A percentile compares a stretch with the other conserved stretches of the same genome.
phyloP scores from a whole-genome alignment of 1,140 invertebrate species.

The Liolophura sinensis region DNA sequence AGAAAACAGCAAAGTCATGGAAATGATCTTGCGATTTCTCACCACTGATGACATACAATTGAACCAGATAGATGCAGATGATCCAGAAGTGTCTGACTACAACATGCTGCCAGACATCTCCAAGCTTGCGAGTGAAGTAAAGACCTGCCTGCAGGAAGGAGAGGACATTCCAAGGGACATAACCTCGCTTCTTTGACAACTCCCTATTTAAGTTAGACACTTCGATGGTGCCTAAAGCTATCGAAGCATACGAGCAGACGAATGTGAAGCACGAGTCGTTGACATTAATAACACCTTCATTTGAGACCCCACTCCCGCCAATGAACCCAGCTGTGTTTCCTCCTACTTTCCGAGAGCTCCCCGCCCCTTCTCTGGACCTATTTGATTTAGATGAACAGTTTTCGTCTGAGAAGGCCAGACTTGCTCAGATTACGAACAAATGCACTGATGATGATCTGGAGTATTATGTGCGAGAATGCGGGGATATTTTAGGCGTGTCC shows the following conservation, averaged over 20 bases:
- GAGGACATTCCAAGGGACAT: constrained; percentile 79
- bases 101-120: constrained; percentile 88
- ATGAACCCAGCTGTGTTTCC: constrained; percentile 95
- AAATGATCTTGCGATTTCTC: constrained; percentile 85
- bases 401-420: constrained; percentile 85
- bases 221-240: constrained; percentile 78
- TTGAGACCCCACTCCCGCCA: constrained; percentile 94
- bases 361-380: constrained; percentile 89
- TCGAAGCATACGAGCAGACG: constrained; percentile 84
- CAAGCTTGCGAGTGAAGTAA: constrained; percentile 78
- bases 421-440: constrained; percentile 92
- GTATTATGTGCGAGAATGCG: constrained; percentile 89
- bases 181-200: constrained; percentile 82
- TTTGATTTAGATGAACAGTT: constrained; percentile 98
- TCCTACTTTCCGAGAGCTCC: constrained; percentile 89
- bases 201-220: constrained; percentile 88
- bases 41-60: constrained; percentile 71
- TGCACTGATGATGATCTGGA: constrained; percentile 81
- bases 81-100: constrained; percentile 92
- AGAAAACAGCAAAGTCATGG: constrained; percentile 86
- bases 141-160: constrained; percentile 84
- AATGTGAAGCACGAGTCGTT: constrained; percentile 90
- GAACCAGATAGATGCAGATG: constrained; percentile 85
- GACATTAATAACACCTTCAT: constrained; percentile 91
- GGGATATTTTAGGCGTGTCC: constrained; percentile 71